A percentile compares a stretch with the other conserved stretches of the same genome.
Conservation (phyloP, 2,888 invertebrate species). For the Eupithecia vulgata region DNA sequence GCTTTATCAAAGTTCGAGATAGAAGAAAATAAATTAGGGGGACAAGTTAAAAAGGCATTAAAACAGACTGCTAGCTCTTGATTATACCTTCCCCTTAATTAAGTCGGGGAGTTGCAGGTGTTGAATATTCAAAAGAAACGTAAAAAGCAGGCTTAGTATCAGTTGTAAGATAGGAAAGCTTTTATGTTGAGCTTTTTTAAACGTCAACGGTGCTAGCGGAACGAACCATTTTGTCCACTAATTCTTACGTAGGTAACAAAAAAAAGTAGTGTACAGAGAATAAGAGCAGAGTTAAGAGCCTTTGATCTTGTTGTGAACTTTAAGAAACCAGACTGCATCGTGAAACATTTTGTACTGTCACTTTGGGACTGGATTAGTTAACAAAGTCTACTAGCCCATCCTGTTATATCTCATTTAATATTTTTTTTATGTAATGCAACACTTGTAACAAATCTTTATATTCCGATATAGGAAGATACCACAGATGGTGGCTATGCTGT, state of each 20-base stretch:
- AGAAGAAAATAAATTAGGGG: constrained; percentile 37
- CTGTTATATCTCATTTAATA: too few relatives aligned
- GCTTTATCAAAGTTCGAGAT: constrained; percentile 28
- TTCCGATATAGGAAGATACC: too few relatives aligned
- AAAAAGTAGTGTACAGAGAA: neutral
- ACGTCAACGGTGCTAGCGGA: constrained; percentile 16
- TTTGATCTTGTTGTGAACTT: neutral
- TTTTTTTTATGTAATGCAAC: too few relatives aligned
- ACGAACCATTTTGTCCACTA: constrained; percentile 18
- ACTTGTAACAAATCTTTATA: too few relatives aligned
- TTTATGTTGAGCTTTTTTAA: constrained; percentile 24
- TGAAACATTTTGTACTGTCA: neutral
- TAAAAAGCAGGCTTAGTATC: constrained; percentile 38
- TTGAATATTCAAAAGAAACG: constrained; percentile 64
- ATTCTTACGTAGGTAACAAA: neutral
- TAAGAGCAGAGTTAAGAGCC: neutral
- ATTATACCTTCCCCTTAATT: constrained; percentile 65
- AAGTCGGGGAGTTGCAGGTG: constrained; percentile 61
- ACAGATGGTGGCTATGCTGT: too few relatives aligned
- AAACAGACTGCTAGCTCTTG: constrained; percentile 59
- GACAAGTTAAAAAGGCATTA: constrained; percentile 63
- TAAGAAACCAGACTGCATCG: neutral
- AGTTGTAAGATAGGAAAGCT: constrained; percentile 32
- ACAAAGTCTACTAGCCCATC: too few relatives aligned
- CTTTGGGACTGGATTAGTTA: too few relatives aligned